Conservation (phyloP, 2,797 vertebrate genomes). For the Phrynocephalus forsythii region DNA sequence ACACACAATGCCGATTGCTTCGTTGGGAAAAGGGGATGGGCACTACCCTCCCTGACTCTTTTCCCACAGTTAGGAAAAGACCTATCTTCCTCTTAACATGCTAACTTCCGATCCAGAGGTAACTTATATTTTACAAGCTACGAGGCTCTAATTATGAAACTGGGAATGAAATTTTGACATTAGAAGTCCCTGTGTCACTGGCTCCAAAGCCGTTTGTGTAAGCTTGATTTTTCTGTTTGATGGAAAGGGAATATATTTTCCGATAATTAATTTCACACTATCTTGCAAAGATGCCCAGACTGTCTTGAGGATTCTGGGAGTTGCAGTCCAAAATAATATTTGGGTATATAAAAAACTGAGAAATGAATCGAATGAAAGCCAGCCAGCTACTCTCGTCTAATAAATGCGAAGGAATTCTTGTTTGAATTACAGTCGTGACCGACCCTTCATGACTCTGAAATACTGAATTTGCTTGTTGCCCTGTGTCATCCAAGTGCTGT, state of each 20-base stretch:
- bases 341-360: slow-evolving; percentile 18
- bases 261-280: slow-evolving; percentile 36
- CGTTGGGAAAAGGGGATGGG: too few relatives aligned
- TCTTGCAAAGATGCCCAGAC: slow-evolving; percentile 1
- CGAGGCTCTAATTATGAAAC: background rate
- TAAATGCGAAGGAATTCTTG: slow-evolving; percentile 23
- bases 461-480: too few relatives aligned
- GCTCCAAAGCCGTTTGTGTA: background rate
- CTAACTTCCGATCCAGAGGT: background rate
- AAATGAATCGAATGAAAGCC: slow-evolving; percentile 48
- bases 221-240: slow-evolving; percentile 22
- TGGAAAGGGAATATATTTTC: slow-evolving; percentile 1
- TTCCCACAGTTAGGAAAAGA: background rate
- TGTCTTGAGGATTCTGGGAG: too few relatives aligned
- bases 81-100: background rate
- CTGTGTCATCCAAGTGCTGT: too few relatives aligned
- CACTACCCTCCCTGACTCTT: too few relatives aligned
- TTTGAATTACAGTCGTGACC: too few relatives aligned
- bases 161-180: background rate
- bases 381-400: slow-evolving; percentile 59
- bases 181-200: background rate
- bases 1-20: too few relatives aligned
- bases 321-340: too few relatives aligned
- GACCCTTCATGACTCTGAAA: too few relatives aligned
- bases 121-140: background rate